Evolutionary conservation across 2,113 vertebrate genomes (phyloP), one percentile per base, ranked within the genome.

Genomic region (Prionailurus viverrinus): DNA sequence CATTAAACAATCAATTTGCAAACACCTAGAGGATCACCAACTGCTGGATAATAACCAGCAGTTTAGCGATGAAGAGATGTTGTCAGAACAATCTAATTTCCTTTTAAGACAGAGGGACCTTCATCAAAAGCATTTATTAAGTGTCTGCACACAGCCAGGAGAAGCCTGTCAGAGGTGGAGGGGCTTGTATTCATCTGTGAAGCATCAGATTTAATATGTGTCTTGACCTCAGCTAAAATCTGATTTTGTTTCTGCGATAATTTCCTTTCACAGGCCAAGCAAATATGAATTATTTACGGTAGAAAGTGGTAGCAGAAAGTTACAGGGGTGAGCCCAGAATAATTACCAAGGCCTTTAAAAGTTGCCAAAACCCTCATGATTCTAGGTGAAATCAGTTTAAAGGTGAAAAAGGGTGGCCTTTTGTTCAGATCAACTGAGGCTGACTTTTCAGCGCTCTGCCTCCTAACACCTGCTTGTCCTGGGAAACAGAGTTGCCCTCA

Each of bases 61-160:
- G 61, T 86, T 97, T 93, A 95, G 97, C 2, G 88, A 97, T 96
- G 94, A 93, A 74, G 39, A 68, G 87, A 96, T 94, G 94, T 51
- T 96, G 97, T 96, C 94, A 95, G 88, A 94, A 90, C 94, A 91
- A 95, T 97, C 96, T 94, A 89, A 97, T 98, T 97, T 98, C 97
- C 97, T 97, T 95, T 98, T 63, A 94, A 98, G 97, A 96, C 86
- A 96, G 94, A 96, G 81, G 15, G 80, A 89, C 58, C 76, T 92
- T 97, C 94, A 95, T 92, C 94, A 92, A 79, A 97, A 94, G 61
- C 71, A n/a, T 97, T 96, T 97, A 97, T 96, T 81, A 96, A 96
- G 90, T 86, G 69, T 97, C 92, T 88, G 74, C 83, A 58, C 84
- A 95, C 18, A 4, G 91, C 74, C 12, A 5, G 61, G 85, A 97